These are phyloP conservation scores for Netelia fuscicornis DNA, from an alignment of 2,888 invertebrate genomes.

Conservation along the genomic window DNA sequence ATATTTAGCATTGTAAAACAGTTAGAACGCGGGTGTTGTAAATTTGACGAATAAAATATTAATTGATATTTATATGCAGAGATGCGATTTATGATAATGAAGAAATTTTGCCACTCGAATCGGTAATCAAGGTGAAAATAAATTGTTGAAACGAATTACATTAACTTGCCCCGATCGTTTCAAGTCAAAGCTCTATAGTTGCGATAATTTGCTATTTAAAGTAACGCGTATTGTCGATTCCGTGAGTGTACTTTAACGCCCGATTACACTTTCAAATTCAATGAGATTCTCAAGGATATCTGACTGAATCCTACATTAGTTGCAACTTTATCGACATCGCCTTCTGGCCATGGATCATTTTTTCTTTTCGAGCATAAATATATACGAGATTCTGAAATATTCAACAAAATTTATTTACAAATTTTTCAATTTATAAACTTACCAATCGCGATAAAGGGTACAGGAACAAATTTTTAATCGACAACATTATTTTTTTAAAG, in stretches of 20 bases:
- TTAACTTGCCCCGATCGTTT: not conserved
- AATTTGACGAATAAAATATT: not conserved
- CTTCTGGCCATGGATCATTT: conserved; percentile 62
- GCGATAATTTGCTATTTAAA: not conserved
- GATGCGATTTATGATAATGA: not conserved
- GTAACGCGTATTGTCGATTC: conserved; percentile 40
- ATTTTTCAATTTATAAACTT: not conserved
- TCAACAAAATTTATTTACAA: not conserved
- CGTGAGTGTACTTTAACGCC: conserved; percentile 26
- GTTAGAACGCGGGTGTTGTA: not conserved
- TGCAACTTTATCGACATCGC: conserved; percentile 63
- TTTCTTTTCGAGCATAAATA: conserved; percentile 11
- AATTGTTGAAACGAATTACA: not conserved
- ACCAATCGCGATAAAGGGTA: too few relatives aligned
- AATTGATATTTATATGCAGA: not conserved
- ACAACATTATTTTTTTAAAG: too few relatives aligned
- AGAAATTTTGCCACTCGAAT: not conserved
- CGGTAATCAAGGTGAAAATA: not conserved
- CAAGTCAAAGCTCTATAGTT: not conserved
- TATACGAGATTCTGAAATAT: not conserved
- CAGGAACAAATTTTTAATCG: too few relatives aligned
- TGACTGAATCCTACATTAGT: conserved; percentile 75
- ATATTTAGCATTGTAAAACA: not conserved
- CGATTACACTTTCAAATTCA: conserved; percentile 71
- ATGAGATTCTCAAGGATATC: conserved; percentile 75